Base-by-base conservation (phyloP, 2,888 invertebrate species). In the Ennomos fuscantarius region DNA sequence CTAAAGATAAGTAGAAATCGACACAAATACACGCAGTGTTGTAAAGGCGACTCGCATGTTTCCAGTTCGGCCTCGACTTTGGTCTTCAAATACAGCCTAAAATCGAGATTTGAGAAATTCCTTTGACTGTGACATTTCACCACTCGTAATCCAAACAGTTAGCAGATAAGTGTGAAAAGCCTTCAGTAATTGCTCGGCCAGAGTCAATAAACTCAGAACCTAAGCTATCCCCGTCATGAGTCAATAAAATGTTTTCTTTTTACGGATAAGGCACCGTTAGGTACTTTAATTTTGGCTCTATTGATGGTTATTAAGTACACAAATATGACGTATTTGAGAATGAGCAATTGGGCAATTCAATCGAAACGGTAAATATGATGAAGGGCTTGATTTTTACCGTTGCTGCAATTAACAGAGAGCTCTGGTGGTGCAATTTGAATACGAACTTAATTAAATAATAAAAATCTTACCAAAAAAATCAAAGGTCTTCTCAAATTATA, bases 111-210 rank as follows among this genome's bases (percentile, higher is more conserved):
- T 72, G 41, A 68, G 78, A 78, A 79, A 73, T 66, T 64, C 73
- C 32, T 78, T 84, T 72, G 86, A 88, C 89, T 78, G 84, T 72
- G 86, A 88, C 89, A 88, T 84, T 82, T 86, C 81, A 84, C 79
- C 70, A 65, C 57, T 75, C 75, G 67, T 69, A 82, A 79, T 79
- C 75, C 73, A 75, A 79, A 74, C 77, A 65, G 74, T 92, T 91
- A 91, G 85, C 86, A 66, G 68, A 72, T 66, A 81, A 72, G 89
- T 88, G 91, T 91, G 85, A 91, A 91, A 89, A 91, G 89, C 85
- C 70, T 72, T 63, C 60, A 76, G 80, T 87, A 86, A 89, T 90
- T 85, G 84, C 82, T 79, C 69, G 60, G 69, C 64, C 62, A 73
- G 68, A 73, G 78, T 79, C 76, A 80, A 84, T 74, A 82, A 71